Percentiles rank a stretch among this genome's conserved stretches.
These are phyloP conservation scores for Perca flavescens DNA, from an alignment of 2,113 vertebrate genomes.

Conservation along the genomic window DNA sequence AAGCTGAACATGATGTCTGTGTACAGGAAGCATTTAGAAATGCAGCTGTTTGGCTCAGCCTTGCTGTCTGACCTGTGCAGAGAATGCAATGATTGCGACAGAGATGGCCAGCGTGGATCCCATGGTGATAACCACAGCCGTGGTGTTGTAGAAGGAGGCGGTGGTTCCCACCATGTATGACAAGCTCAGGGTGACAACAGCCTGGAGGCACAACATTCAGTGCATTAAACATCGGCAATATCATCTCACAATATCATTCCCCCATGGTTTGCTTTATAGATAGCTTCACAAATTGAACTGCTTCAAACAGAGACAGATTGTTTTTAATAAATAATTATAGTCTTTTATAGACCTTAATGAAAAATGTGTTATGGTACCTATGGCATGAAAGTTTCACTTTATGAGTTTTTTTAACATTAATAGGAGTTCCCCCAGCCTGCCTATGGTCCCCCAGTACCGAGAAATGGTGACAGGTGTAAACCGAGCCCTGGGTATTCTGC, in stretches of 20 bases:
- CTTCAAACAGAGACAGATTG: not conserved
- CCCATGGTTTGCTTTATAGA: not conserved
- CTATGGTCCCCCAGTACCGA: too few relatives aligned
- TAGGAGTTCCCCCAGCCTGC: too few relatives aligned
- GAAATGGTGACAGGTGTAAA: too few relatives aligned
- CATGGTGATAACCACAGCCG: slow-evolving; percentile 79
- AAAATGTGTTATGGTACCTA: not conserved
- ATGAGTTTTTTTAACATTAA: too few relatives aligned
- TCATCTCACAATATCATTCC: not conserved
- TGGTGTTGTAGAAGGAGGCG: slow-evolving; percentile 81
- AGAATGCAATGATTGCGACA: slow-evolving; percentile 79
- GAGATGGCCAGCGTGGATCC: slow-evolving; percentile 75
- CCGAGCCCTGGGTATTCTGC: too few relatives aligned
- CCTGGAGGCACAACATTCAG: slow-evolving; percentile 53
- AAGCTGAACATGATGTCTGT: too few relatives aligned
- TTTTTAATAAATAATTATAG: not conserved
- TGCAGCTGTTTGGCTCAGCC: not conserved
- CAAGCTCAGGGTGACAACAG: slow-evolving; percentile 78
- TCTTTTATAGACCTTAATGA: not conserved
- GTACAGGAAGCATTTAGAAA: not conserved
- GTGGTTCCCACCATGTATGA: slow-evolving; percentile 83
- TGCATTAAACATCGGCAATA: not conserved
- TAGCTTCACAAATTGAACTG: not conserved
- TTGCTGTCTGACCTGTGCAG: slow-evolving; percentile 76
- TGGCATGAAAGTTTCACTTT: too few relatives aligned